Evolutionary conservation across 2,888 invertebrate genomes (phyloP), one percentile per base, ranked within the genome.

Genomic region (Drosophila buzzatii): DNA sequence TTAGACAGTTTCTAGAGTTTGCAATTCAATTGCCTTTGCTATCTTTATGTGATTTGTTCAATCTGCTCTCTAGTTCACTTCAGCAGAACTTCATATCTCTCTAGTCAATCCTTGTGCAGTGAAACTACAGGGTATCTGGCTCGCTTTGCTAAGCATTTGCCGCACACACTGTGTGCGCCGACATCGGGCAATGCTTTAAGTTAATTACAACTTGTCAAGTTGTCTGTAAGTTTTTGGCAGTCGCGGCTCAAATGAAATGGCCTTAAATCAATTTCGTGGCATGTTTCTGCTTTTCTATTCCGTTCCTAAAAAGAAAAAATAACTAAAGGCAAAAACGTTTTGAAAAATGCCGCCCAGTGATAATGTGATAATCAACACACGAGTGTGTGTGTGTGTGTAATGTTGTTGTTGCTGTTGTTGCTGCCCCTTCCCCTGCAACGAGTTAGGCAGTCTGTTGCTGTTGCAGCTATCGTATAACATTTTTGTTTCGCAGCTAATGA

Each of bases 141-240:
- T 16, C 12, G n/a, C 4, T 20, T 42, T 33, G 31, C 23, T 27
- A 3, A 18, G 18, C 45, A 52, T 45, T 58, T 61, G 68, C 62
- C 59, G 42, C 57, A 39, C 57, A 31, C 18, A 35, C 6, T 27
- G 5, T 27, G 56, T 20, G 63, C 18, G 31, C 56, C n/a, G 64
- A 64, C 53, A 75, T 61, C 65, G 67, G 66, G 60, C 23, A 91
- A 79, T 79, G 84, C 82, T 91, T 91, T 91, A 91, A 90, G 90
- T 89, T 91, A 91, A 91, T 91, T 91, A 90, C 86, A 89, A 63
- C 67, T 73, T 89, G 85, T 89, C 90, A 76, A 75, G 59, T 73
- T 77, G 76, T 80, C 60, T 78, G 81, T 69, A 77, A 78, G 61
- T 81, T 78, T 76, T 78, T 76, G 75, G 66, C 74, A 71, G 23